Base-by-base conservation (phyloP, 2,888 invertebrate genomes). In the Cerceris ruficornis region DNA sequence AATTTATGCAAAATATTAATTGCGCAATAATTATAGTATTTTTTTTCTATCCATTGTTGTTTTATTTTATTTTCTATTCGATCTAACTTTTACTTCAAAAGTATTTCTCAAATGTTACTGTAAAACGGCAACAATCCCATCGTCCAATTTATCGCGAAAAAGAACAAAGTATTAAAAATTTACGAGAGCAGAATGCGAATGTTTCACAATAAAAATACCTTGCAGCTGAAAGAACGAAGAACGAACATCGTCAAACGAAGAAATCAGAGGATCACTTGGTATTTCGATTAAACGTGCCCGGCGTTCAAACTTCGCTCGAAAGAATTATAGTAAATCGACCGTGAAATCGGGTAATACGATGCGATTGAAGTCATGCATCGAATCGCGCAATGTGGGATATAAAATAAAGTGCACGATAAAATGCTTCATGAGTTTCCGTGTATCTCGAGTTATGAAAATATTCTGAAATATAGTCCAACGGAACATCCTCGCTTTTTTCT, bases 221-320 rank as follows among this genome's bases (percentile, higher is more conserved):
- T 58, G 5, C 69, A 64, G 59, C 64, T 74, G 7, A 42, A 11
- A 62, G 9, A 58, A 28, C 15, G 11, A 64, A 15, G 54, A 50
- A 77, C 69, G 72, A 68, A 39, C 39, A 68, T 15, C 57, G 55
- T 13, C 13, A 15, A 43, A 14, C n/a, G 39, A 14, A 54, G 50
- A 54, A 15, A 72, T 74, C 70, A 50, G 43, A 41, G 17, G 61
- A 67, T 67, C 72, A 52, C 41, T 67, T 39, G n/a, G 39, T 14
- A 57, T 49, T 50, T 61, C 61, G 52, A 58, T 77, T 69, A 66
- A 61, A 75, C 75, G 60, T 77, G 69, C 65, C 69, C 54, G 69
- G 75, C 42, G 61, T 76, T 68, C 76, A 64, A 73, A 76, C 64
- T 55, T 73, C 43, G 54, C 13, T 46, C 58, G 7, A n/a, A 71